These are phyloP conservation scores for Plutella xylostella DNA, from an alignment of 2,888 invertebrate species.

Conservation along the genomic window DNA sequence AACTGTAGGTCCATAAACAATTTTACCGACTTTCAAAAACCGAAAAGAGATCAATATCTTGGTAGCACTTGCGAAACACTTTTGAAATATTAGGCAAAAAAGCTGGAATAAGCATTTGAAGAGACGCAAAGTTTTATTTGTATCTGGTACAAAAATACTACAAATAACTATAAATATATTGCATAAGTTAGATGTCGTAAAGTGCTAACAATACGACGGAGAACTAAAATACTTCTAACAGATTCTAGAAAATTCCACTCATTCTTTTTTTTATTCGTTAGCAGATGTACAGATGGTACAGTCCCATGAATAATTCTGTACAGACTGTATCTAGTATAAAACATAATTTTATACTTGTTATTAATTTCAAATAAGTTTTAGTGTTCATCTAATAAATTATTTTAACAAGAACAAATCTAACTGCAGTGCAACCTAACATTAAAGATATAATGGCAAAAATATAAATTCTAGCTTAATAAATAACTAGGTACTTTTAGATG, in stretches of 20 bases:
- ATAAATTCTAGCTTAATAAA: slow-evolving; percentile 24
- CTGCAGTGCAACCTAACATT: slow-evolving; percentile 34
- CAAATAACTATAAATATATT: slow-evolving; percentile 50
- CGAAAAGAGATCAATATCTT: too few relatives aligned
- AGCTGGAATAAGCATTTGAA: too few relatives aligned
- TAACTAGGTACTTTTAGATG: slow-evolving; percentile 15
- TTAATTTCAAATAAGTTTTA: background rate
- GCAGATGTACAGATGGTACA: slow-evolving; percentile 33
- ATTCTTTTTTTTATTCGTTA: slow-evolving; percentile 27
- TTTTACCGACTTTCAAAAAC: too few relatives aligned
- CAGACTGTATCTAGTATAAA: slow-evolving; percentile 33
- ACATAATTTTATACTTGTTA: too few relatives aligned
- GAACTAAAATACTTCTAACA: slow-evolving; percentile 35
- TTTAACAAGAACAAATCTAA: slow-evolving; percentile 32
- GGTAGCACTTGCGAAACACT: too few relatives aligned
- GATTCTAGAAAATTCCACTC: slow-evolving; percentile 34
- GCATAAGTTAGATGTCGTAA: slow-evolving; percentile 42
- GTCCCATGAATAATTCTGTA: slow-evolving; percentile 60
- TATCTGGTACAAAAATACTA: too few relatives aligned
- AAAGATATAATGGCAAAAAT: slow-evolving; percentile 43
- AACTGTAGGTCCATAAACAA: too few relatives aligned
- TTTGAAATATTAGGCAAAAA: too few relatives aligned
- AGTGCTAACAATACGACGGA: slow-evolving; percentile 38
- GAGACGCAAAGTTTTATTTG: too few relatives aligned
- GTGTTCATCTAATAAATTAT: slow-evolving; percentile 18